Conservation (phyloP, 2,888 invertebrate species). For the Leptopilina myrica region DNA sequence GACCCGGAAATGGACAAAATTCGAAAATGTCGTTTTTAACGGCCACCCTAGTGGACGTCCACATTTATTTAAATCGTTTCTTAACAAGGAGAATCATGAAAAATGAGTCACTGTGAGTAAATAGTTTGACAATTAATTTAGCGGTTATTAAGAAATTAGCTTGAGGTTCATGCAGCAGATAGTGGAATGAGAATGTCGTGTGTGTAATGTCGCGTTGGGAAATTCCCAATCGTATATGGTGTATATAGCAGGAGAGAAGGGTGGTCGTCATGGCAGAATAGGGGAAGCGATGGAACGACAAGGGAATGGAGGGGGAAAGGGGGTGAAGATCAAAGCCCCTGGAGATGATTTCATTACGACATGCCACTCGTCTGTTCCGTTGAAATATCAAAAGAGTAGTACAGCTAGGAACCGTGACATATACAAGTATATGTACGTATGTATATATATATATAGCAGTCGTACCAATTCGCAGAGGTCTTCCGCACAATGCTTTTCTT, state of each 20-base stretch:
- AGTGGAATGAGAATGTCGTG: background rate
- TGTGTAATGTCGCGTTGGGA: background rate
- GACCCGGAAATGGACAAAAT: no score
- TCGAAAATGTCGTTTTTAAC: no score
- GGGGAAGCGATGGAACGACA: conserved; percentile 41
- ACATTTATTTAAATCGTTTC: no score
- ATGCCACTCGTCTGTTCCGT: conserved; percentile 73
- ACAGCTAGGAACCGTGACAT: conserved; percentile 52
- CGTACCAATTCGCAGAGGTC: conserved; percentile 55
- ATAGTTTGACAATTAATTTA: background rate
- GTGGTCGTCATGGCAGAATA: conserved; percentile 53
- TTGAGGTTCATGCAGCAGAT: conserved; percentile 26
- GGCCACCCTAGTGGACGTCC: no score
- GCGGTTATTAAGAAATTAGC: conserved; percentile 66
- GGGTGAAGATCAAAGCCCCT: conserved; percentile 74
- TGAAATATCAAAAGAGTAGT: conserved; percentile 75
- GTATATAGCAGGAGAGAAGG: background rate
- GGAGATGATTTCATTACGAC: conserved; percentile 76
- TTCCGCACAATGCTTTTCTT: conserved; percentile 66
- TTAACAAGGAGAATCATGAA: no score
- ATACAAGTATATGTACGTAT: background rate
- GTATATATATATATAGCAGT: background rate
- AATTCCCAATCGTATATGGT: conserved; percentile 4
- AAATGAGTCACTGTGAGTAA: no score
- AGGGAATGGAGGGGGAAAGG: conserved; percentile 52